Base-by-base conservation (phyloP, 2,797 vertebrate genomes). In the Danio aesculapii region DNA sequence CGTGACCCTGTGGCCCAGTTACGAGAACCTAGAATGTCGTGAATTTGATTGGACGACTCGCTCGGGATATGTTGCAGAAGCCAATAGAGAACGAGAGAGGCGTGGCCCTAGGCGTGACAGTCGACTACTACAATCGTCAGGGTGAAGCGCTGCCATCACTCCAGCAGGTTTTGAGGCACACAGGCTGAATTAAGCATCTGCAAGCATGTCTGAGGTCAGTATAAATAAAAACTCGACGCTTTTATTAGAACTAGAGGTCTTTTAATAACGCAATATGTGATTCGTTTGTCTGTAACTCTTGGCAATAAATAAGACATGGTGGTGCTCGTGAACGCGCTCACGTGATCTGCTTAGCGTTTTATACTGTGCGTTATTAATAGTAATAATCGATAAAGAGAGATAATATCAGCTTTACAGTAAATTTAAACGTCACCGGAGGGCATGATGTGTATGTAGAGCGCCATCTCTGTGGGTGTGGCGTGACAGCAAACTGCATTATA, bases 151-250 rank as follows among this genome's bases (percentile, higher is more conserved):
- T 44, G 8, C 43, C 17, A 6, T 50, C 76, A 41, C 30, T 30
- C 30, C 16, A 69, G 43, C 7, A 1, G 66, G 12, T 5, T 63
- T 9, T 43, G 12, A 16, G 61, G 12, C 21, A 0, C 64, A 14
- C 39, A 5, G 12, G 14, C 39, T 0, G 44, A 68, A 30, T 30
- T 30, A 30, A 70, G 8, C 47, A 71, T n/a, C 39, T 16, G 2
- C 6, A 75, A 83, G 39, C 74, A 86, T 86, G 85, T 55, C 77
- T 57, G 85, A 86, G 83, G 85, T 86, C 41, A 72, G 85, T 83
- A 17, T 30, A n/a, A n/a, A n/a, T n/a, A n/a, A n/a, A 44, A 10
- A 19, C 41, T 8, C 43, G 17, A 47, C 52, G 9, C 50, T 17
- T 47, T n/a, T n/a, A 52, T 47, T 57, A n/a, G 41, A 57, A 11